Conservation (phyloP, 1,140 invertebrate species). For the Coptotermes formosanus region DNA sequence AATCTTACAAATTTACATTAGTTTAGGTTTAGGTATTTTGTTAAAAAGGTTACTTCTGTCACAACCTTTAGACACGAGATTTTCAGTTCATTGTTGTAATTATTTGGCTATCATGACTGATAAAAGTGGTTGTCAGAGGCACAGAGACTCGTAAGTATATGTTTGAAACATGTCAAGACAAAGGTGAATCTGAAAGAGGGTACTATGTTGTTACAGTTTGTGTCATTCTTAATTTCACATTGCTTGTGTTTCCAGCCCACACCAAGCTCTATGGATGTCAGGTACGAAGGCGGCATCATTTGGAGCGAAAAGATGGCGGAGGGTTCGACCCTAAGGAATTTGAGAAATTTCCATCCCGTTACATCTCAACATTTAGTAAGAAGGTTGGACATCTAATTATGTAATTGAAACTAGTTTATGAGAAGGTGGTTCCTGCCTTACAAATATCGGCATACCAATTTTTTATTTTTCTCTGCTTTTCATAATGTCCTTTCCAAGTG, state of each 20-base stretch:
- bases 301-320: constrained; percentile 87
- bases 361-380: constrained; percentile 94
- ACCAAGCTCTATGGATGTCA: constrained; percentile 80
- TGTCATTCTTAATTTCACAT: background rate
- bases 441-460: background rate
- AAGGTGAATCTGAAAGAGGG: too few relatives aligned
- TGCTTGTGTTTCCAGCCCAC: constrained; percentile 35
- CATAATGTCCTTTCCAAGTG: too few relatives aligned
- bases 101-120: too few relatives aligned
- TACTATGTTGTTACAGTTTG: background rate
- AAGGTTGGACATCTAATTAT: constrained; percentile 58
- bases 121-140: too few relatives aligned
- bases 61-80: too few relatives aligned
- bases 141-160: too few relatives aligned
- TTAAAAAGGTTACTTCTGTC: too few relatives aligned
- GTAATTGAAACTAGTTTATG: background rate
- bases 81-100: too few relatives aligned
- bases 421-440: background rate
- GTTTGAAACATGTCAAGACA: too few relatives aligned
- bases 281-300: constrained; percentile 87
- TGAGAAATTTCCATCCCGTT: constrained; percentile 87
- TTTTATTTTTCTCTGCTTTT: background rate
- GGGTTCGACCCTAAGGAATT: constrained; percentile 91
- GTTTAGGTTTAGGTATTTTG: too few relatives aligned
- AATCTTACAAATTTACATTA: too few relatives aligned